Evolutionary conservation across 2,888 invertebrate species (phyloP).

Genomic region (Odontocerum albicorne): DNA sequence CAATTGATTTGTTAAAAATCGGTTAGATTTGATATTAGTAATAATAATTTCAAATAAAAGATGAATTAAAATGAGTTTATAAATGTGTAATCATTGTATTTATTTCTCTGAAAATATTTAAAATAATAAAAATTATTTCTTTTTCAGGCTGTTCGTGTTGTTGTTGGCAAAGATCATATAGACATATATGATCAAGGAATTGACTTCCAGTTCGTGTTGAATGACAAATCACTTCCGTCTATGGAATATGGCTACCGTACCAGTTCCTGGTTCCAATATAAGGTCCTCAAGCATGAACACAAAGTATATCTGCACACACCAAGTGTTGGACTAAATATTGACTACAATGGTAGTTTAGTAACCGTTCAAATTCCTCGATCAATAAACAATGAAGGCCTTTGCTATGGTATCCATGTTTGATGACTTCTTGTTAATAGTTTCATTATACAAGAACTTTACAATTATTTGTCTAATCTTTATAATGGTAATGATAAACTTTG

Average conservation of each 20-base stretch:
- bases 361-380: conserved; percentile 35
- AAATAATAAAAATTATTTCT: background rate
- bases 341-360: conserved; percentile 38
- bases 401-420: conserved; percentile 1
- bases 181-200: conserved; percentile 38
- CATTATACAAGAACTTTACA: too few relatives aligned
- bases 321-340: conserved; percentile 37
- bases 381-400: conserved; percentile 1
- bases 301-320: conserved; percentile 35
- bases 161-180: conserved; percentile 37
- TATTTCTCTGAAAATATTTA: background rate
- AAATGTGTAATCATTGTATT: conserved; percentile 5
- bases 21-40: too few relatives aligned
- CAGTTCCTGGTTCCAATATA: conserved; percentile 38
- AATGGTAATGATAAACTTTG: too few relatives aligned
- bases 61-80: too few relatives aligned
- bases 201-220: conserved; percentile 36
- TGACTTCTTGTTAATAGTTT: too few relatives aligned
- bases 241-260: conserved; percentile 32
- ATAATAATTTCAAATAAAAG: too few relatives aligned
- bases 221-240: conserved; percentile 38
- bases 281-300: conserved; percentile 30
- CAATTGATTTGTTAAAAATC: too few relatives aligned
- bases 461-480: too few relatives aligned
- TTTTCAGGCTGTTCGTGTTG: conserved; percentile 40